Evolutionary conservation across 2,797 vertebrate genomes (phyloP).

Genomic region (Betta splendens): DNA sequence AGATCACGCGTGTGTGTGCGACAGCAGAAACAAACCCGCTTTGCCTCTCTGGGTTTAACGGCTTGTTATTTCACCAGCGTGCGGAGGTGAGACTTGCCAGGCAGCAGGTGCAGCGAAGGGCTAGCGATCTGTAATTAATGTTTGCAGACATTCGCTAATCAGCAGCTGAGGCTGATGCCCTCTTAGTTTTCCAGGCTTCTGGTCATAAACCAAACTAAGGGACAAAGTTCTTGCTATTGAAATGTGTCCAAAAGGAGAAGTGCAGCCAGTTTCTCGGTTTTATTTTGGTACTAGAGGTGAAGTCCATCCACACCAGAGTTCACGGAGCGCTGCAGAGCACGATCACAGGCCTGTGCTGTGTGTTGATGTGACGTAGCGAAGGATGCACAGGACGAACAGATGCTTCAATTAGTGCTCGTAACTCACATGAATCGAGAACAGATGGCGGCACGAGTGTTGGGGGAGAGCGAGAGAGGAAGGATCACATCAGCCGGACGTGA

Average conservation of each 20-base stretch:
- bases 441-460: conserved; percentile 66
- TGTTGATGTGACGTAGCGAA: conserved; percentile 39
- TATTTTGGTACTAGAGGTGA: neutral
- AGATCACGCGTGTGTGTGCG: too few species aligned
- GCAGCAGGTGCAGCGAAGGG: neutral
- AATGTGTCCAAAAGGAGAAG: neutral
- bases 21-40: too few species aligned
- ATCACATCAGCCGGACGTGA: conserved; percentile 59
- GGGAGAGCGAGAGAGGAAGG: conserved; percentile 24
- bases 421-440: conserved; percentile 76
- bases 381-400: conserved; percentile 70
- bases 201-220: too few species aligned
- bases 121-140: neutral
- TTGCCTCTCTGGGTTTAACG: too few species aligned
- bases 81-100: too few species aligned
- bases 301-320: too few species aligned
- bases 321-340: too few species aligned
- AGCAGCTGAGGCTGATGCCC: neutral
- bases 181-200: too few species aligned
- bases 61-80: too few species aligned
- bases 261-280: too few species aligned
- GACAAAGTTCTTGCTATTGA: too few species aligned
- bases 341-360: conserved; percentile 21
- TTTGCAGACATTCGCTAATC: neutral
- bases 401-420: conserved; percentile 75